Evolutionary conservation across 37 sponge, comb jelly and placozoan species (phyloP).

Genomic region (Halisarca cf. caerulea): DNA sequence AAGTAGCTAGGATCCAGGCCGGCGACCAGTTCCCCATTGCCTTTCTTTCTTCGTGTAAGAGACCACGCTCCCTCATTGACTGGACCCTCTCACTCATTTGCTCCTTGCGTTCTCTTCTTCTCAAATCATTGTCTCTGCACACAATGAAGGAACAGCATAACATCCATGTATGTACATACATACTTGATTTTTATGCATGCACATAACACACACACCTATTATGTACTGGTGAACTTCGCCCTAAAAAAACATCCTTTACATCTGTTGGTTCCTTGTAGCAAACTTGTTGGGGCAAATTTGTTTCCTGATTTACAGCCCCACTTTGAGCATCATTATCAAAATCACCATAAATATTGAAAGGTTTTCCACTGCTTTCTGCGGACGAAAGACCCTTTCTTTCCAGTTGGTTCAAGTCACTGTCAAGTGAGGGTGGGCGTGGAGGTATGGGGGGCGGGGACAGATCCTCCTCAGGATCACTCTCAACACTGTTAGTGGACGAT

Average conservation of each 20-base stretch:
- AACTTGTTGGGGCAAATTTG: no score
- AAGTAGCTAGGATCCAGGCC: background rate
- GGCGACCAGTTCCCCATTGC: background rate
- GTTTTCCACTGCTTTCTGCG: no score
- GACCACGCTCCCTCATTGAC: background rate
- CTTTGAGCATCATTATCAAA: no score
- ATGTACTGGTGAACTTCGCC: no score
- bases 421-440: constrained; percentile 48
- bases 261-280: no score
- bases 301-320: no score
- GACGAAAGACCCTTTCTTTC: background rate
- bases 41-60: constrained; percentile 5
- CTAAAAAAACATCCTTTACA: no score
- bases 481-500: background rate
- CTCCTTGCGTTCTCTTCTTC: background rate
- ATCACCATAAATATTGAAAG: no score
- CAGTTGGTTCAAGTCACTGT: background rate
- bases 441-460: constrained; percentile 71
- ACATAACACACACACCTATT: no score
- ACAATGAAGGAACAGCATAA: no score
- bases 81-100: background rate
- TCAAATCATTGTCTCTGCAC: background rate
- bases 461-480: constrained; percentile 8
- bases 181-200: no score
- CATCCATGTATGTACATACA: no score